Percentiles rank a stretch among this genome's conserved stretches.
Conservation (phyloP, 2,888 invertebrate species). For the Drosophila histrio region DNA sequence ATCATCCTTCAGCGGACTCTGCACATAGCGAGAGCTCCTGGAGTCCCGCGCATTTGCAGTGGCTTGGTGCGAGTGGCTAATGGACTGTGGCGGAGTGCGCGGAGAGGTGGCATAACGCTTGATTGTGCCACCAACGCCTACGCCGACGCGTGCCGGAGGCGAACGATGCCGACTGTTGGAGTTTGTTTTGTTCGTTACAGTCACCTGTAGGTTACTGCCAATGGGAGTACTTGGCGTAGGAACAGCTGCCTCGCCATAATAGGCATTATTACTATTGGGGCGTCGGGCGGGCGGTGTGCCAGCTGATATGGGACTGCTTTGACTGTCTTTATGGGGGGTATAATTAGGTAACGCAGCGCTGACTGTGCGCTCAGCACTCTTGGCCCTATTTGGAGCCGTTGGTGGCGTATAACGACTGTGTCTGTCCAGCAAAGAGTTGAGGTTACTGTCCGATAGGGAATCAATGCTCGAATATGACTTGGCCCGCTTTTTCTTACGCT, state of each 20-base stretch:
- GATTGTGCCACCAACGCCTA: slow-evolving; percentile 44
- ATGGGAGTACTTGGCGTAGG: slow-evolving; percentile 59
- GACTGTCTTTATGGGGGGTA: slow-evolving; percentile 80
- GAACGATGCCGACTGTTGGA: slow-evolving; percentile 72
- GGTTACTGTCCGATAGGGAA: slow-evolving; percentile 86
- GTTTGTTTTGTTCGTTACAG: slow-evolving; percentile 76
- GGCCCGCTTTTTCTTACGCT: slow-evolving; percentile 87
- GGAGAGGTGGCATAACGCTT: slow-evolving; percentile 81
- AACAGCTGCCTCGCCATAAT: slow-evolving; percentile 59
- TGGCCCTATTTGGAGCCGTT: slow-evolving; percentile 54
- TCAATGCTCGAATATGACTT: slow-evolving; percentile 89
- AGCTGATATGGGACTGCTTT: slow-evolving; percentile 81
- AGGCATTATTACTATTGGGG: slow-evolving; percentile 80
- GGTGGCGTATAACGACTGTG: slow-evolving; percentile 83
- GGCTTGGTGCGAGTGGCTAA: slow-evolving; percentile 39
- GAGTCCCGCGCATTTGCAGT: slow-evolving; percentile 54
- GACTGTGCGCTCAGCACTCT: slow-evolving; percentile 73
- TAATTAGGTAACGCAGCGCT: slow-evolving; percentile 56
- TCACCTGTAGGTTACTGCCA: slow-evolving; percentile 73
- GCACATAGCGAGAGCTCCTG: slow-evolving; percentile 72
- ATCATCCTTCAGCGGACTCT: slow-evolving; percentile 72
- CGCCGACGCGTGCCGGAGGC: slow-evolving; percentile 51
- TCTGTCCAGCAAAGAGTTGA: slow-evolving; percentile 74
- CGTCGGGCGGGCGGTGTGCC: slow-evolving; percentile 83
- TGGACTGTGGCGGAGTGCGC: slow-evolving; percentile 83